phyloP scores from a whole-genome alignment of 2,797 vertebrate genomes.

The Lemur catta region DNA sequence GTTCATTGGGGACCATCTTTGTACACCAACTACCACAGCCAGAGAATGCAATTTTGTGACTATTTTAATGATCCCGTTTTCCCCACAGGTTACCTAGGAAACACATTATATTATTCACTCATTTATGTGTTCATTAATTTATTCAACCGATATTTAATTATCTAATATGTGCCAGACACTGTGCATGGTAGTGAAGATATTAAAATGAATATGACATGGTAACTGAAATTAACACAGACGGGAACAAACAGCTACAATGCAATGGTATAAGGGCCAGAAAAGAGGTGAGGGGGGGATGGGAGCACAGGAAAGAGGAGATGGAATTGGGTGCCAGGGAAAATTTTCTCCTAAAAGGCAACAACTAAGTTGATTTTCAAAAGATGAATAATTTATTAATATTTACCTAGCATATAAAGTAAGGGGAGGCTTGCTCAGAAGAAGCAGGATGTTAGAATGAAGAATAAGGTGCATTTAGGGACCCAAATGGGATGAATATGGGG shows the following conservation, averaged over 20 bases:
- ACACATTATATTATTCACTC: not conserved
- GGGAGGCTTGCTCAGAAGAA: not conserved
- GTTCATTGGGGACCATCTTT: not conserved
- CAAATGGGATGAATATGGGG: not conserved
- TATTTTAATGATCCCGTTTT: not conserved
- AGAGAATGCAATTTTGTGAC: not conserved
- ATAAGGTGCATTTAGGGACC: not conserved
- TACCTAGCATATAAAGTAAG: not conserved
- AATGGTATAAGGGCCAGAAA: not conserved
- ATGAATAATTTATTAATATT: not conserved
- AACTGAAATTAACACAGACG: not conserved
- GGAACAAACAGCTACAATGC: not conserved
- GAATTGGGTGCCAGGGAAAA: not conserved
- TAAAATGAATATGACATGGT: not conserved
- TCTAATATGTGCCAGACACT: not conserved
- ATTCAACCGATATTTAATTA: not conserved
- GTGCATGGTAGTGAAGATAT: not conserved
- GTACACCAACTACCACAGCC: not conserved
- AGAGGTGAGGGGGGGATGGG: fast-evolving
- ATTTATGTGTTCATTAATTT: not conserved
- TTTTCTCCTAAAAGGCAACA: not conserved
- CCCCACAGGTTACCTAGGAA: not conserved
- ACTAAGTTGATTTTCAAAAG: not conserved
- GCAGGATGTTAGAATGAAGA: not conserved
- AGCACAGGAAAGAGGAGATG: not conserved